Percentiles rank a stretch among this genome's conserved stretches.
Evolutionary conservation across 2,113 vertebrate species (phyloP).

Genomic region (Urocynchramus pylzowi): DNA sequence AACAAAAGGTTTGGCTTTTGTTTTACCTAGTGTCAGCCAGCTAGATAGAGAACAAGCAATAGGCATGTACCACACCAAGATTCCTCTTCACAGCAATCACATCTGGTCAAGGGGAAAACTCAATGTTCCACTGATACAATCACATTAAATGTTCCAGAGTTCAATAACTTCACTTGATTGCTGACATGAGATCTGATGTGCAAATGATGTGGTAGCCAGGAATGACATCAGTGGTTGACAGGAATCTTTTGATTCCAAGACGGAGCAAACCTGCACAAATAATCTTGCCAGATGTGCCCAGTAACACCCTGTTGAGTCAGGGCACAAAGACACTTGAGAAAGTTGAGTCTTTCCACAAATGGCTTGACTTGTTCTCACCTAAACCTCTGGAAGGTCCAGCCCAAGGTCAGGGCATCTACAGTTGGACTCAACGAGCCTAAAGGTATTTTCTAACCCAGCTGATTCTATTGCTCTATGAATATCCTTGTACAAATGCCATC

Average conservation of each 20-base stretch:
- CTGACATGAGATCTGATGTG: neutral
- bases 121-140: neutral
- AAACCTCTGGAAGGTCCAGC: neutral
- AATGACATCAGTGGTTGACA: neutral
- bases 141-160: neutral
- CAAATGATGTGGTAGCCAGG: neutral
- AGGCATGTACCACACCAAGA: neutral
- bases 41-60: neutral
- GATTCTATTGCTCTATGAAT: neutral
- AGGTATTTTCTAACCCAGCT: neutral
- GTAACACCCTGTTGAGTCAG: neutral
- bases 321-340: neutral
- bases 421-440: neutral
- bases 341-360: neutral
- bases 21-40: neutral
- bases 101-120: neutral
- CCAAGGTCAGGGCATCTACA: neutral
- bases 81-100: neutral
- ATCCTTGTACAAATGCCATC: neutral
- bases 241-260: neutral
- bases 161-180: constrained; percentile 11
- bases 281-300: neutral
- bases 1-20: neutral
- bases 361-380: neutral
- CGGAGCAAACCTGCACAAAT: neutral